These are phyloP conservation scores for Acomys russatus DNA, from an alignment of 2,797 vertebrate species.

Conservation along the genomic window DNA sequence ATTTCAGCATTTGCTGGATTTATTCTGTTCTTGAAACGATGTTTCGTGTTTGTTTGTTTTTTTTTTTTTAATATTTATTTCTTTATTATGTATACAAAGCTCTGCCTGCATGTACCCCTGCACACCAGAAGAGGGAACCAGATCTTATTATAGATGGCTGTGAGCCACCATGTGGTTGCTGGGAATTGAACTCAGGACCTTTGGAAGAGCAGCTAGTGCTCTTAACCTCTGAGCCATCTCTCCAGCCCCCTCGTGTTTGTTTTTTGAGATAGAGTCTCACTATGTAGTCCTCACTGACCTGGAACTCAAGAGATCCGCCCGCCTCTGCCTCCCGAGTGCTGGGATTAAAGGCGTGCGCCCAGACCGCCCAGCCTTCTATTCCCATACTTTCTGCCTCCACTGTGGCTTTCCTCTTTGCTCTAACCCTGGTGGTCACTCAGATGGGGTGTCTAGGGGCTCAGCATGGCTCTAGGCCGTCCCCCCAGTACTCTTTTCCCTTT, in stretches of 20 bases:
- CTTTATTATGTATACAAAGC: too few relatives aligned
- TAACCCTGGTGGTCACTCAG: accelerated
- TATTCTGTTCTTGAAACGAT: not conserved
- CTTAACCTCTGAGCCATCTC: too few relatives aligned
- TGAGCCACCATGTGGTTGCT: too few relatives aligned
- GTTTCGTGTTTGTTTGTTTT: not conserved
- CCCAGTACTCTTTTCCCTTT: not conserved
- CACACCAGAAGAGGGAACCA: too few relatives aligned
- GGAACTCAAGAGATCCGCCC: not conserved
- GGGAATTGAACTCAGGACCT: too few relatives aligned
- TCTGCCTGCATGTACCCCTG: too few relatives aligned
- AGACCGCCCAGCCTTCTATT: not conserved
- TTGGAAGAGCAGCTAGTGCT: too few relatives aligned
- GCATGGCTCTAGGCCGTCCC: not conserved
- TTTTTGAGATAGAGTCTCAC: not conserved
- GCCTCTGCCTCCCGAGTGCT: not conserved
- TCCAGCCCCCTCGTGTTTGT: too few relatives aligned
- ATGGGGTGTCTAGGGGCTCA: too few relatives aligned
- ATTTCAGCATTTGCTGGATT: not conserved
- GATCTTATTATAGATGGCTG: too few relatives aligned
- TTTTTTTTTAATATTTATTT: not conserved
- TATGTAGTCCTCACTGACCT: not conserved
- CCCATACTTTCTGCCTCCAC: not conserved
- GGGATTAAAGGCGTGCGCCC: not conserved
- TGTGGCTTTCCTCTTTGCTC: not conserved